phyloP scores from a whole-genome alignment of 2,888 invertebrate species.

The Acanthoscelides obtectus region DNA sequence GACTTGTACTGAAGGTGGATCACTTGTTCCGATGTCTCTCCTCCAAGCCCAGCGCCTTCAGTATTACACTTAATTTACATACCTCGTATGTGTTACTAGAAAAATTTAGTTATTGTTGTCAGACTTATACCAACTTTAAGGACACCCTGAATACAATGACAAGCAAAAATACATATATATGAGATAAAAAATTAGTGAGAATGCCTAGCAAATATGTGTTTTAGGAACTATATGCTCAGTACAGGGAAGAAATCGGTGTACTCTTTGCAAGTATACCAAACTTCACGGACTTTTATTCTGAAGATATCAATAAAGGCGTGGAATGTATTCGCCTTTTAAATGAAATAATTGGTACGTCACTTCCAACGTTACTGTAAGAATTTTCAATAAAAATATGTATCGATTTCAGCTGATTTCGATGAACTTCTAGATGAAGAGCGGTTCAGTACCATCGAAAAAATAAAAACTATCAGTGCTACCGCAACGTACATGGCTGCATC shows the following conservation, averaged over 20 bases:
- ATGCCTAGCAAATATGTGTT: no score
- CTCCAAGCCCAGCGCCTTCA: no score
- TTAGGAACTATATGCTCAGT: constrained; percentile 77
- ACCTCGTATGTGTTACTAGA: no score
- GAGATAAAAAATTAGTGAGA: no score
- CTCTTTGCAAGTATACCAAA: constrained; percentile 98
- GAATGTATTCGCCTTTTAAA: constrained; percentile 96
- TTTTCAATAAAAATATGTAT: neutral
- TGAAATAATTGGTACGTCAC: constrained; percentile 84
- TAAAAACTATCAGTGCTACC: constrained; percentile 88
- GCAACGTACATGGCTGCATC: constrained; percentile 92
- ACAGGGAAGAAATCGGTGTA: constrained; percentile 83
- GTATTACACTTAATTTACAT: no score
- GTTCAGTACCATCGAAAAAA: constrained; percentile 88
- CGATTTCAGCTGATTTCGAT: constrained; percentile 77
- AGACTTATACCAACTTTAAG: no score
- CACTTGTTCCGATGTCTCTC: no score
- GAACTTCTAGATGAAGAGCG: constrained; percentile 80
- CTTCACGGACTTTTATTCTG: constrained; percentile 97
- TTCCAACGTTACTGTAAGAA: neutral
- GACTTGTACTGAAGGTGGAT: no score
- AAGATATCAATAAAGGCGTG: constrained; percentile 94
- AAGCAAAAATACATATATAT: no score
- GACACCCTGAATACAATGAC: no score
- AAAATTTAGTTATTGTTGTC: no score